Evolutionary conservation across 2,888 invertebrate species (phyloP).

Genomic region (Rotaria socialis): DNA sequence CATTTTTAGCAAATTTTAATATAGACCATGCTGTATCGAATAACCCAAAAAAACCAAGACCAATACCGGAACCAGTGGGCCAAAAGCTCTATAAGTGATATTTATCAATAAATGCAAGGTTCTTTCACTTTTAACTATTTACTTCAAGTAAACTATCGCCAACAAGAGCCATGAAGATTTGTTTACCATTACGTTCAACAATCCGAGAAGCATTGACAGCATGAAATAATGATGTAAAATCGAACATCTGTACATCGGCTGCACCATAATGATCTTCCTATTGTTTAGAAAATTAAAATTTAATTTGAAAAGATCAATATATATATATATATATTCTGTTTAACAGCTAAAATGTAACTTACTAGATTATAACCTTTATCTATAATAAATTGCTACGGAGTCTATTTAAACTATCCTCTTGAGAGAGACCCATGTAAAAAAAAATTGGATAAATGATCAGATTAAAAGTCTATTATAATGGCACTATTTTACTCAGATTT

Average conservation of each 20-base stretch:
- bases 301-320: no score
- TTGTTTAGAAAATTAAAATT: not conserved
- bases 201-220: slow-evolving; percentile 60
- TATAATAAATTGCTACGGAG: no score
- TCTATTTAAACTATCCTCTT: no score
- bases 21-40: slow-evolving; percentile 94
- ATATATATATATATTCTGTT: no score
- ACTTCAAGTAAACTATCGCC: slow-evolving; percentile 91
- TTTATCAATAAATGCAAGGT: slow-evolving; percentile 48
- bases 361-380: no score
- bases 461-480: no score
- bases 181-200: slow-evolving; percentile 71
- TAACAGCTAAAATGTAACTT: no score
- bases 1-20: slow-evolving; percentile 64
- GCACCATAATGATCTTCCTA: slow-evolving; percentile 47
- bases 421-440: no score
- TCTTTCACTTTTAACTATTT: slow-evolving; percentile 47
- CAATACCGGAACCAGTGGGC: slow-evolving; percentile 98
- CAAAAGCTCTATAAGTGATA: slow-evolving; percentile 70
- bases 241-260: slow-evolving; percentile 49
- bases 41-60: slow-evolving; percentile 87
- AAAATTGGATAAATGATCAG: no score
- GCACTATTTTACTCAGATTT: no score
- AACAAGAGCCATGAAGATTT: slow-evolving; percentile 80
- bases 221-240: slow-evolving; percentile 48